phyloP scores from a whole-genome alignment of 2,797 vertebrate species.

The Poecilia gillii region DNA sequence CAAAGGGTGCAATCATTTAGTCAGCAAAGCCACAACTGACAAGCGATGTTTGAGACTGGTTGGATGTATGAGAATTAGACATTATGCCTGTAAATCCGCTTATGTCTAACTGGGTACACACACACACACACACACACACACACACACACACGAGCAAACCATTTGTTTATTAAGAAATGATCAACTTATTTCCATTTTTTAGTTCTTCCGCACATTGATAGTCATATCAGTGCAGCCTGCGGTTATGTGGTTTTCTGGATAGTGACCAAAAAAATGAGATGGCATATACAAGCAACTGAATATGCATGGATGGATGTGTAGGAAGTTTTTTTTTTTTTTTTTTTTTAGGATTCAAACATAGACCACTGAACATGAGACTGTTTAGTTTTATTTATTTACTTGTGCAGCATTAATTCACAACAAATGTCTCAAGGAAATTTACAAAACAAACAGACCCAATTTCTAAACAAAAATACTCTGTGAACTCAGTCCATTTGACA shows the following conservation, averaged over 20 bases:
- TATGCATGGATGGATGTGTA: not conserved
- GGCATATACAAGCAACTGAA: not conserved
- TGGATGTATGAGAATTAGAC: conserved; percentile 33
- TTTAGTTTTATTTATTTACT: no score
- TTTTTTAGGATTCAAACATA: not conserved
- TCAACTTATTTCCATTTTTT: not conserved
- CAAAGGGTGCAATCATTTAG: conserved; percentile 47
- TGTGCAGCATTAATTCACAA: no score
- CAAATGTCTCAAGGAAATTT: not conserved
- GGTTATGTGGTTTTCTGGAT: not conserved
- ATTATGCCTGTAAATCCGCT: conserved; percentile 1
- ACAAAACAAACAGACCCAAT: not conserved
- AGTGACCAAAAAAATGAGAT: not conserved
- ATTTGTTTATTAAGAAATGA: not conserved
- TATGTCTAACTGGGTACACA: not conserved
- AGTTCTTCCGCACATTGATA: not conserved
- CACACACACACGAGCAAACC: not conserved
- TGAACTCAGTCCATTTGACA: not conserved
- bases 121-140: not conserved
- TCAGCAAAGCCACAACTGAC: conserved; percentile 38
- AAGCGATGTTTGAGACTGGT: conserved; percentile 34
- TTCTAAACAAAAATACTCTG: not conserved
- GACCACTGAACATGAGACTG: not conserved
- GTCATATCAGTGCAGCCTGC: not conserved
- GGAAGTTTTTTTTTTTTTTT: not conserved